Percentiles rank a stretch among this genome's conserved stretches.
Conservation (phyloP, 2,888 invertebrate species). For the Drosophila prolongata region DNA sequence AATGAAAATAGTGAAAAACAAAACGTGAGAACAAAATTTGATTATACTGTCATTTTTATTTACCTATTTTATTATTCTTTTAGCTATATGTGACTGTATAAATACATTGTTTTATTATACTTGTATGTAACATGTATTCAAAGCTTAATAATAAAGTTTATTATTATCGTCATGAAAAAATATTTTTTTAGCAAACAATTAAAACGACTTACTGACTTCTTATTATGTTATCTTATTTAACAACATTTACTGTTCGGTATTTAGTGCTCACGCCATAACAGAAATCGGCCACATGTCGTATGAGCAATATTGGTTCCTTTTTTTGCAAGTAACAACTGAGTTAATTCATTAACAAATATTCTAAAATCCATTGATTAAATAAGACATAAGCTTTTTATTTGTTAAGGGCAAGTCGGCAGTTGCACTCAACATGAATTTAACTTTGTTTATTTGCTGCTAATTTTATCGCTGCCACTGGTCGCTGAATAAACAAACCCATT, state of each 20-base stretch:
- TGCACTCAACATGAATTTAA: neutral
- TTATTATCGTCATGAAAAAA: neutral
- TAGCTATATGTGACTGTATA: too few relatives aligned
- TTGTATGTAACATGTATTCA: too few relatives aligned
- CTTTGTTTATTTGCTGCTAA: conserved; percentile 19
- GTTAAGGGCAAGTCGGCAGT: neutral
- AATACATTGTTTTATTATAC: too few relatives aligned
- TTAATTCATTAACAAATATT: neutral
- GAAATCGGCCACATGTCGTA: conserved; percentile 9
- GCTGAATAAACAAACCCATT: conserved; percentile 17
- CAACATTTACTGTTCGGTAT: neutral
- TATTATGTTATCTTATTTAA: neutral
- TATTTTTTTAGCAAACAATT: neutral
- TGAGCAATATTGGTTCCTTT: conserved; percentile 1
- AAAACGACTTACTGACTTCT: neutral
- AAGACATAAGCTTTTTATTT: neutral
- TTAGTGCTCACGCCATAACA: neutral
- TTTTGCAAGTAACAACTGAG: neutral
- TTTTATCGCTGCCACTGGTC: conserved; percentile 28
- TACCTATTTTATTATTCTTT: too few relatives aligned
- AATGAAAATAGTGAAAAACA: too few relatives aligned
- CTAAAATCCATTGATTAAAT: neutral
- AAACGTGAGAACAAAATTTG: too few relatives aligned
- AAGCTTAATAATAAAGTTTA: neutral
- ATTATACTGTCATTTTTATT: too few relatives aligned